A percentile compares a stretch with the other conserved stretches of the same genome.
Conservation (phyloP, 2,888 invertebrate genomes). For the Monochamus alternatus region DNA sequence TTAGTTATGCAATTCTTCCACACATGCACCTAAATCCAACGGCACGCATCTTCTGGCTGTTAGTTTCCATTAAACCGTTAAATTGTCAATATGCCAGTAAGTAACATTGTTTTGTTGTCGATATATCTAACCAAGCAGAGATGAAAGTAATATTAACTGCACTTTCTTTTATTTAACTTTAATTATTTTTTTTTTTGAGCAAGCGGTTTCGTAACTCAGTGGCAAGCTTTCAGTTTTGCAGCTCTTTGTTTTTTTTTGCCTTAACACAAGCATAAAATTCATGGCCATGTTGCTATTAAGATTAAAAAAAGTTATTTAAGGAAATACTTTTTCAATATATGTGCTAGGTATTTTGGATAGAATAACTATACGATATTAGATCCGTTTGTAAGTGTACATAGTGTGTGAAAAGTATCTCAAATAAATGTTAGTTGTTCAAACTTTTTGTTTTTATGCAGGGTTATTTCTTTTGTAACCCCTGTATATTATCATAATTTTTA, state of each 20-base stretch:
- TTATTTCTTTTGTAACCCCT: no score
- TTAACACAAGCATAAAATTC: conserved; percentile 6
- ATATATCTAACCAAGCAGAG: conserved; percentile 1
- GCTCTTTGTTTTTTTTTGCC: conserved; percentile 34
- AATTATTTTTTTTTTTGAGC: conserved; percentile 14
- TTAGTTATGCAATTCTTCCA: conserved; percentile 27
- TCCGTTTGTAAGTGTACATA: no score
- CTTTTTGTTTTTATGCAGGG: no score
- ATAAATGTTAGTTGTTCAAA: no score
- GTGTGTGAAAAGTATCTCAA: no score
- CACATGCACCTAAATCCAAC: conserved; percentile 12
- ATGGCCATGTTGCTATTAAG: conserved; percentile 16
- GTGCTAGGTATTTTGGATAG: no score
- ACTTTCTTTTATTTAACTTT: conserved; percentile 22
- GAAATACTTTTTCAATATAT: not conserved
- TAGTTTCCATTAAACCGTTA: conserved; percentile 20
- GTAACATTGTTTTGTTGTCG: conserved; percentile 1
- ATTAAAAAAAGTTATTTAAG: not conserved
- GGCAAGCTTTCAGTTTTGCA: conserved; percentile 32
- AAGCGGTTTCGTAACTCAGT: conserved; percentile 7
- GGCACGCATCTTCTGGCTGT: conserved; percentile 8
- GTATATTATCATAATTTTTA: no score
- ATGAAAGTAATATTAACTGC: conserved; percentile 23
- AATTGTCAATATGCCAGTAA: conserved; percentile 28
- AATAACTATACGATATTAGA: no score